Evolutionary conservation across 2,113 vertebrate genomes (phyloP).

Genomic region (Ascaphus truei): DNA sequence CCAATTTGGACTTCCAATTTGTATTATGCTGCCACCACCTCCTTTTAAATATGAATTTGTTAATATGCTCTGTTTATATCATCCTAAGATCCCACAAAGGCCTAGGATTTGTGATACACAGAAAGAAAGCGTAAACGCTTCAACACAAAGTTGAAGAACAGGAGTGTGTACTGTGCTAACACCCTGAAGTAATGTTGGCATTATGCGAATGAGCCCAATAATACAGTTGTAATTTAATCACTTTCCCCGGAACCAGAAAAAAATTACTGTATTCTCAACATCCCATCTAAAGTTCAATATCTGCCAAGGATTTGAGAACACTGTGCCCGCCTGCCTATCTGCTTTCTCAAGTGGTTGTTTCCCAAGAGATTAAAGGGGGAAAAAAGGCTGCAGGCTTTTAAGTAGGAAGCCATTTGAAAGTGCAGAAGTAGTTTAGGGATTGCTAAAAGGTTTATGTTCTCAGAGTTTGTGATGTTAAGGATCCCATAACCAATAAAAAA

Average conservation of each 20-base stretch:
- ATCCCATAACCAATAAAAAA: slow-evolving; percentile 37
- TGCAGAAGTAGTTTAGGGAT: slow-evolving; percentile 29
- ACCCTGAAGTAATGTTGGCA: slow-evolving; percentile 15
- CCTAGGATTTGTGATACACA: slow-evolving; percentile 9
- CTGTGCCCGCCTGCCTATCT: slow-evolving; percentile 17
- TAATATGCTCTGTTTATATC: too few species aligned
- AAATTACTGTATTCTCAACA: slow-evolving; percentile 27
- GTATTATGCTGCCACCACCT: too few species aligned
- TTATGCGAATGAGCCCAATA: slow-evolving; percentile 19
- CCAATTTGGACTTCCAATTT: slow-evolving; percentile 8
- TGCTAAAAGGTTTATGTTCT: slow-evolving; percentile 37
- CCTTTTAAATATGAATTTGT: too few species aligned
- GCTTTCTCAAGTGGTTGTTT: slow-evolving; percentile 32
- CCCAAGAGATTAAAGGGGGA: slow-evolving; percentile 20
- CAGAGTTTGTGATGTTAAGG: slow-evolving; percentile 35
- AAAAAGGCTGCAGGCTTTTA: slow-evolving; percentile 28
- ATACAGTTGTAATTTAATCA: slow-evolving; percentile 23
- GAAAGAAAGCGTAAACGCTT: background rate
- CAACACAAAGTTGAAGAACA: slow-evolving; percentile 12
- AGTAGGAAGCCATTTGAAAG: slow-evolving; percentile 34
- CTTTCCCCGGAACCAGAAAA: slow-evolving; percentile 19
- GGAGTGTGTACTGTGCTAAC: slow-evolving; percentile 18
- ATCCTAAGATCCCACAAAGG: too few species aligned
- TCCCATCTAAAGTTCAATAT: slow-evolving; percentile 20
- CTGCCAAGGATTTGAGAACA: slow-evolving; percentile 23